A percentile compares a stretch with the other conserved stretches of the same genome.
These are phyloP conservation scores for Pelochelys cantorii DNA, from an alignment of 2,797 vertebrate genomes.

Conservation along the genomic window DNA sequence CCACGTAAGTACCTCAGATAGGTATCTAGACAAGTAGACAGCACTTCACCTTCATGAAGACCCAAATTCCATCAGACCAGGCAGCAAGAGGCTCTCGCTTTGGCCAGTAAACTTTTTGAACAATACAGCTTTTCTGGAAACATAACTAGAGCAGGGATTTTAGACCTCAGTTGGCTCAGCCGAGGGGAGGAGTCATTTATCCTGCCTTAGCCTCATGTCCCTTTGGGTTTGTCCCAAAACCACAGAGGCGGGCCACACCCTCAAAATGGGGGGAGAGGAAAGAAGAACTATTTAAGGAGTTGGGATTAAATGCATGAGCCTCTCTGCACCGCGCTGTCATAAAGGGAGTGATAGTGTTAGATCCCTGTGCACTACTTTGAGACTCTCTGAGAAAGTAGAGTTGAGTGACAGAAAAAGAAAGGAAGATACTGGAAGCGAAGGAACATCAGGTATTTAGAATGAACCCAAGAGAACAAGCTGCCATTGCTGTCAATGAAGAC, in stretches of 20 bases:
- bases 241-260: not conserved
- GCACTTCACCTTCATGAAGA: not conserved
- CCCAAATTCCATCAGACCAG: not conserved
- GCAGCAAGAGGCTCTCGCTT: not conserved
- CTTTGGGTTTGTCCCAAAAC: not conserved
- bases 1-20: not conserved
- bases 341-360: constrained; percentile 7
- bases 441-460: constrained; percentile 56
- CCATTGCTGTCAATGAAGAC: not conserved
- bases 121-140: not conserved
- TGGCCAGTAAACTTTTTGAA: constrained; percentile 5
- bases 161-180: not conserved
- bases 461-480: not conserved
- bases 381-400: constrained; percentile 47
- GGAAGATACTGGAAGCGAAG: not conserved
- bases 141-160: not conserved
- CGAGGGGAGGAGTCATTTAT: not conserved
- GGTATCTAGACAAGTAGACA: not conserved
- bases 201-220: not conserved
- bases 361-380: constrained; percentile 36
- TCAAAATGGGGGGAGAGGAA: not conserved
- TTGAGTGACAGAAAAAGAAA: constrained; percentile 56
- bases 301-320: not conserved
- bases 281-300: not conserved
- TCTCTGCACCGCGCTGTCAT: not conserved